A percentile compares a stretch with the other conserved stretches of the same genome.
phyloP scores from a whole-genome alignment of 2,888 invertebrate genomes.

The Rhingia campestris region DNA sequence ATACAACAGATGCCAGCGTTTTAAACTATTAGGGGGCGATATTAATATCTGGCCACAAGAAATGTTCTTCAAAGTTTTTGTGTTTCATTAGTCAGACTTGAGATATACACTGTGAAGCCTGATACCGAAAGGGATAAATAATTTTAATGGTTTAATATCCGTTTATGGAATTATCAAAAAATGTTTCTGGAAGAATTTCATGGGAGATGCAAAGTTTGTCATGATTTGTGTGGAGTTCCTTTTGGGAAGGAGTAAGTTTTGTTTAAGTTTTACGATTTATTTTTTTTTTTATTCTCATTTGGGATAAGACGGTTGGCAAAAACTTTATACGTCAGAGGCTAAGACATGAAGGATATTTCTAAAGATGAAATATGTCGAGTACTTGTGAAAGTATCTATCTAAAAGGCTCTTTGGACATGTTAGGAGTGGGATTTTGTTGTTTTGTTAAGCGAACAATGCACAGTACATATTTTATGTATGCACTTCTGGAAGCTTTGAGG shows the following conservation, averaged over 20 bases:
- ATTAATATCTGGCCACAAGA: constrained; percentile 53
- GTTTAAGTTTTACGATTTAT: constrained; percentile 51
- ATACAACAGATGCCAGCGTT: background rate
- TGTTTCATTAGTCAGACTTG: background rate
- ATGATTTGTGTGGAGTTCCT: constrained; percentile 32
- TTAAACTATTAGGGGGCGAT: constrained; percentile 30
- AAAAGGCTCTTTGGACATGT: constrained; percentile 36
- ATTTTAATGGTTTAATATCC: constrained; percentile 73
- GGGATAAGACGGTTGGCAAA: constrained; percentile 23
- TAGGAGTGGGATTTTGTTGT: constrained; percentile 9
- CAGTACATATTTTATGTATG: too few species aligned
- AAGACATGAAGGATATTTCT: constrained; percentile 22
- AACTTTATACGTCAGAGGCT: constrained; percentile 58
- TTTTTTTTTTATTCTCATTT: constrained; percentile 44
- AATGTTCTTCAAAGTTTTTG: constrained; percentile 34
- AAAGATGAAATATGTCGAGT: constrained; percentile 33
- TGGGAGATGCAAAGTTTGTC: constrained; percentile 48
- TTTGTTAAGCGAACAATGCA: too few species aligned
- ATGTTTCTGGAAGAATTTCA: constrained; percentile 8
- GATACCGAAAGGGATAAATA: constrained; percentile 52
- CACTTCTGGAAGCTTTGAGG: too few species aligned
- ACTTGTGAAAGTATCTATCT: constrained; percentile 53
- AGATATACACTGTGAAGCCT: background rate
- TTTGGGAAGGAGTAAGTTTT: constrained; percentile 32
- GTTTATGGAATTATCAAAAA: constrained; percentile 63